These are phyloP conservation scores for Aporophyla nigra DNA, from an alignment of 2,888 invertebrate genomes.

Conservation along the genomic window DNA sequence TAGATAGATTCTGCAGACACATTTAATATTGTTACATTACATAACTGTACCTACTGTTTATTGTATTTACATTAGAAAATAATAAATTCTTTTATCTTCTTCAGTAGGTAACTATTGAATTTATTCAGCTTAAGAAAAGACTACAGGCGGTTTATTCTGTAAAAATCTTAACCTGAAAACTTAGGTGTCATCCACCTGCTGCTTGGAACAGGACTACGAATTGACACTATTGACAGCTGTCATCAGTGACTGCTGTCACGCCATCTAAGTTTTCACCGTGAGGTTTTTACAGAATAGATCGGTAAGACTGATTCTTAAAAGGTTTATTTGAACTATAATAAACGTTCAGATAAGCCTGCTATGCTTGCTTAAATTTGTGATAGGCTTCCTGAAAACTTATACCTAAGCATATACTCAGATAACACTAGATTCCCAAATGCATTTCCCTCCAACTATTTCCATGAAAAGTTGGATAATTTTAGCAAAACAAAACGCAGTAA, in stretches of 20 bases:
- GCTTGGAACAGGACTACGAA: neutral
- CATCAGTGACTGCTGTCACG: neutral
- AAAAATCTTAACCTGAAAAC: neutral
- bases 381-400: neutral
- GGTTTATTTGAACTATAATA: too few relatives aligned
- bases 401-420: neutral
- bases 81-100: slow-evolving; percentile 18
- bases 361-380: neutral
- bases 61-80: slow-evolving; percentile 1
- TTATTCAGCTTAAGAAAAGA: neutral
- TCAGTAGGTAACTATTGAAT: neutral
- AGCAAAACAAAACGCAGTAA: neutral
- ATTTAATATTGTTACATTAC: slow-evolving; percentile 33
- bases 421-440: neutral
- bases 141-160: neutral
- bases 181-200: neutral
- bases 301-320: neutral
- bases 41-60: slow-evolving; percentile 18
- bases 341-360: neutral
- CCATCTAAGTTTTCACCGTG: neutral
- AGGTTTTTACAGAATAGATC: neutral
- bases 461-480: neutral
- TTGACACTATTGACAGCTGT: neutral
- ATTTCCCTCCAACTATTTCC: neutral
- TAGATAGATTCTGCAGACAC: slow-evolving; percentile 17